Base-by-base conservation (phyloP, 2,888 invertebrate species). In the Lomographa bimaculata region DNA sequence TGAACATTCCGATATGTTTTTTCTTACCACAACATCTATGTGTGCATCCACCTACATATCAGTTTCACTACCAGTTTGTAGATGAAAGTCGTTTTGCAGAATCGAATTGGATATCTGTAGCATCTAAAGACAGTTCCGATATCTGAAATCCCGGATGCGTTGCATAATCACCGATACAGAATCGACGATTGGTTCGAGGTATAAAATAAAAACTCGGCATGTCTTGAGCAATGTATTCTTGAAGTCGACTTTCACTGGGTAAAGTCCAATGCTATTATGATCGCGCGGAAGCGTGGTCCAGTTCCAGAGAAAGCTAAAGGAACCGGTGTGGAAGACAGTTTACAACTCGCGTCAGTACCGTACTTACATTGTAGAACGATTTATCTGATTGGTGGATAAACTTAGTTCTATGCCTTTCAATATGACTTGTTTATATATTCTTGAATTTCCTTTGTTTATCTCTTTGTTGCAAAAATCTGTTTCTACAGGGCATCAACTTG, bases 301-400 rank as follows among this genome's bases (percentile, higher is more conserved):
- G 74, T 76, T 81, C 58, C 70, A 69, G 79, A 73, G 82, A 84
- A 80, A 83, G 80, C 69, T 59, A 50, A 39, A 54, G 59, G 57
- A 61, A 59, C 58, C 53, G 51, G 57, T 55, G 54, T 54, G 46
- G 50, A 58, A 50, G 52, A 43, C 60, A 46, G 55, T 44, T 52
- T 23, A 21, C 42, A 45, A 29, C 8, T 7, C 19, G 25, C 18
- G 23, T 33, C n/a, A n/a, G n/a, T n/a, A n/a, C n/a, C n/a, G n/a
- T n/a, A n/a, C n/a, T n/a, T n/a, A n/a, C n/a, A n/a, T n/a, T n/a
- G n/a, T n/a, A n/a, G n/a, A n/a, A n/a, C n/a, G n/a, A n/a, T n/a
- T n/a, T n/a, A n/a, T n/a, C n/a, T n/a, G n/a, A n/a, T n/a, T n/a
- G n/a, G n/a, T n/a, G n/a, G n/a, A n/a, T n/a, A n/a, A n/a, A n/a